phyloP scores from a whole-genome alignment of 2,888 invertebrate genomes.

The Amphipyra berbera region DNA sequence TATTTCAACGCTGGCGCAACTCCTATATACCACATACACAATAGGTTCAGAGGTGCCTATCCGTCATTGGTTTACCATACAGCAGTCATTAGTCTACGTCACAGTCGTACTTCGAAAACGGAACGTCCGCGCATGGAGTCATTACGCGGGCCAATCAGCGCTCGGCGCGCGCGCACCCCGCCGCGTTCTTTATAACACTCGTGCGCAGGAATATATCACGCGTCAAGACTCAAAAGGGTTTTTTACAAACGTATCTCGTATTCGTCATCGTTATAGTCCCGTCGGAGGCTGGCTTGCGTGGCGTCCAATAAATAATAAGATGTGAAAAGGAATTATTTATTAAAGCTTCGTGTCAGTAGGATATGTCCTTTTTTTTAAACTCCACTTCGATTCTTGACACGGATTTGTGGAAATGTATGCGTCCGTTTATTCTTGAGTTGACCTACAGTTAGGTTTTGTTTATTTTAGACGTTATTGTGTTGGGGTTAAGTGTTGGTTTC shows the following conservation, averaged over 20 bases:
- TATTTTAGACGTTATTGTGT: constrained; percentile 66
- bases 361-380: constrained; percentile 71
- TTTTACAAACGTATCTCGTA: constrained; percentile 86
- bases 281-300: constrained; percentile 71
- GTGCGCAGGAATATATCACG: constrained; percentile 85
- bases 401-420: constrained; percentile 85
- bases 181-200: constrained; percentile 85
- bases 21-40: constrained; percentile 77
- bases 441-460: constrained; percentile 58
- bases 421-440: constrained; percentile 69
- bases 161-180: constrained; percentile 83
- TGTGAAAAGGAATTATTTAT: constrained; percentile 82
- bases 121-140: constrained; percentile 78
- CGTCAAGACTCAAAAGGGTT: constrained; percentile 84
- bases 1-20: constrained; percentile 66
- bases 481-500: constrained; percentile 62
- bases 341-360: constrained; percentile 73
- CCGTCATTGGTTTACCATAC: constrained; percentile 85
- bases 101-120: constrained; percentile 69
- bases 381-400: constrained; percentile 78
- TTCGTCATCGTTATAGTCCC: constrained; percentile 86
- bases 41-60: constrained; percentile 86
- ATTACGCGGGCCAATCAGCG: constrained; percentile 84
- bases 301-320: constrained; percentile 85
- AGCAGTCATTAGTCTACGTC: constrained; percentile 84